Evolutionary conservation across 2,797 vertebrate genomes (phyloP), one percentile per base, ranked within the genome.

Genomic region (Eupleurogrammus muticus): DNA sequence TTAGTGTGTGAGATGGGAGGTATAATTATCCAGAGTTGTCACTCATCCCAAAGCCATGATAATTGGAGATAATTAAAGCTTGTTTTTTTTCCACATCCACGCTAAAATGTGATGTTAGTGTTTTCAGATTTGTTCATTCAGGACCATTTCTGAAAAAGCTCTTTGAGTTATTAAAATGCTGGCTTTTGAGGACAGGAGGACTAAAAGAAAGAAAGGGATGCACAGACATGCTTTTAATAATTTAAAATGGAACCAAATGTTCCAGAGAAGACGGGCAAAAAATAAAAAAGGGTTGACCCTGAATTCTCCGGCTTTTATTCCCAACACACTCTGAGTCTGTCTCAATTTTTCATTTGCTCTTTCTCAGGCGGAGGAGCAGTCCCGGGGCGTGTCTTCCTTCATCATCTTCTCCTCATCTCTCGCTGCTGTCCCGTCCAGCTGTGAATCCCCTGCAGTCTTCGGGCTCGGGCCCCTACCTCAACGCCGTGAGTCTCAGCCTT

Each of bases 321-420:
- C 0, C 6, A 10, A 13, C 19, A 13, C n/a, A 20, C 49, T 59
- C 14, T 7, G 3, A 58, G 0, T 57, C 14, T 66, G 4, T 66
- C 1, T 46, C 9, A 19, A 48, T 68, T 60, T 64, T 9, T 70
- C 0, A 11, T 20, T 2, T 20, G 17, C 58, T 77, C 7, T 44
- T 16, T 44, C 58, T 38, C 58, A 95, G 94, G 52, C 87, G 93
- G 57, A 92, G 93, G 76, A 90, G 73, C 58, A 93, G 90, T 82
- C 93, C 93, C 2, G 91, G 92, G 1, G 70, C 83, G 0, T 92
- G 90, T 69, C 83, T 91, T 35, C 86, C 93, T 14, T 82, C 91
- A 1, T 89, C 93, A 0, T 87, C 94, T 2, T 92, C 94, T 19
- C 86, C 93, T 75, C 94, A 94, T 76, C 88, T 94, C 32, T 90